phyloP scores from a whole-genome alignment of 2,888 invertebrate species.

The Thelaira solivaga region DNA sequence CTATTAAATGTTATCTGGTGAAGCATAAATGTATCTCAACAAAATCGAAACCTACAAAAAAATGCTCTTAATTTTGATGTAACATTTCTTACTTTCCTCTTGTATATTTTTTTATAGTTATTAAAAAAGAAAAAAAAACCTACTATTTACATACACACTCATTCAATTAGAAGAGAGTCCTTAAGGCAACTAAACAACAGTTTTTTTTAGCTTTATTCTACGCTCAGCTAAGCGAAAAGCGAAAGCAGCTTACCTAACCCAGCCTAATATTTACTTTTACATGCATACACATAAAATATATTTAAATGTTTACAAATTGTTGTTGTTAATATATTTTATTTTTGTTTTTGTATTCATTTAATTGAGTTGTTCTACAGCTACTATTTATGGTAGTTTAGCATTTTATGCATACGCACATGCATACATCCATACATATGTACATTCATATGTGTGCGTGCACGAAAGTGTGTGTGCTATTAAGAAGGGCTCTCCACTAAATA shows the following conservation, averaged over 20 bases:
- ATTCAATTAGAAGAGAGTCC: slow-evolving; percentile 30
- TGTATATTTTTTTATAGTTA: slow-evolving; percentile 8
- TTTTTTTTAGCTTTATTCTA: slow-evolving; percentile 47
- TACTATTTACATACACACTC: too few relatives aligned
- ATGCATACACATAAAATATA: too few relatives aligned
- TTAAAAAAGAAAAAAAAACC: background rate
- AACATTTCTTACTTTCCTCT: background rate
- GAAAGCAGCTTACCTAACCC: slow-evolving; percentile 46
- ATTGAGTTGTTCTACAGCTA: too few relatives aligned
- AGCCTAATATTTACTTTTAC: slow-evolving; percentile 34
- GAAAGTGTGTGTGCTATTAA: too few relatives aligned
- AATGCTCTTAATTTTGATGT: slow-evolving; percentile 14
- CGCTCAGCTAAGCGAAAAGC: slow-evolving; percentile 49
- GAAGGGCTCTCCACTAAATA: too few relatives aligned
- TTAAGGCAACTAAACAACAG: slow-evolving; percentile 34
- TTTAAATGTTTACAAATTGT: slow-evolving; percentile 41
- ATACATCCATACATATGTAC: too few relatives aligned
- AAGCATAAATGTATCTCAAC: slow-evolving; percentile 35
- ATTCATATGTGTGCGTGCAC: too few relatives aligned
- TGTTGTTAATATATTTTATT: slow-evolving; percentile 7
- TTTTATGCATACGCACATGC: too few relatives aligned
- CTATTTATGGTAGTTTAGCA: too few relatives aligned
- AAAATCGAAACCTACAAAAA: too few relatives aligned
- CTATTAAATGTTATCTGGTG: slow-evolving; percentile 41
- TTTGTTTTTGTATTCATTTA: slow-evolving; percentile 20